Percentiles rank a stretch among this genome's conserved stretches.
These are phyloP conservation scores for Numida meleagris DNA, from an alignment of 2,113 vertebrate species.

Conservation along the genomic window DNA sequence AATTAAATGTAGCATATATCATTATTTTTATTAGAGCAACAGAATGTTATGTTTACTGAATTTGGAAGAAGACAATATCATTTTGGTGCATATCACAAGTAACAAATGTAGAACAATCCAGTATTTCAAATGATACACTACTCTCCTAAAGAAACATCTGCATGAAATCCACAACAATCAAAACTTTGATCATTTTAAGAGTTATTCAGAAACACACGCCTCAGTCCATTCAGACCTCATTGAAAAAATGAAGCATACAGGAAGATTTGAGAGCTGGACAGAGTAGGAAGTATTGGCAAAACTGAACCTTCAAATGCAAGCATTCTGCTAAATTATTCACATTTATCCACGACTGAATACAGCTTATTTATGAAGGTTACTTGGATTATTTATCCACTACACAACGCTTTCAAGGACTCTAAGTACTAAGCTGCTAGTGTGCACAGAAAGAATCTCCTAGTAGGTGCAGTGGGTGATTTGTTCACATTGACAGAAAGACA, in stretches of 20 bases:
- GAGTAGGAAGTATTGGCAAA: neutral
- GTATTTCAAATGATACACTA: neutral
- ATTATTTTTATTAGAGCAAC: conserved; percentile 48
- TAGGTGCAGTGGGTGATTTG: neutral
- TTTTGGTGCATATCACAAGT: conserved; percentile 42
- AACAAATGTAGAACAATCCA: neutral
- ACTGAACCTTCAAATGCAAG: neutral
- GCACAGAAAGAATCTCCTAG: neutral
- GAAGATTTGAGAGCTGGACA: neutral
- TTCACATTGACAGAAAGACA: neutral
- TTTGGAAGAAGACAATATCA: neutral
- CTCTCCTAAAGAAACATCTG: neutral
- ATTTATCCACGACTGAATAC: neutral
- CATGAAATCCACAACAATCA: neutral
- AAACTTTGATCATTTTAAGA: neutral
- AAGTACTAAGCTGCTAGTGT: neutral
- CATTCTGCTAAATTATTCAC: neutral
- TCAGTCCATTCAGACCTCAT: neutral
- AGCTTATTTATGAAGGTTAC: neutral
- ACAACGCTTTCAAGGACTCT: neutral
- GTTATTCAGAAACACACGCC: neutral
- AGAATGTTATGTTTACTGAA: conserved; percentile 37
- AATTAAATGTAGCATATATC: conserved; percentile 51
- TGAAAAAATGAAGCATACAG: neutral
- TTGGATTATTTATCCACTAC: neutral